Percentiles rank a stretch among this genome's conserved stretches.
phyloP scores from a whole-genome alignment of 2,113 vertebrate genomes.

The Merops nubicus region DNA sequence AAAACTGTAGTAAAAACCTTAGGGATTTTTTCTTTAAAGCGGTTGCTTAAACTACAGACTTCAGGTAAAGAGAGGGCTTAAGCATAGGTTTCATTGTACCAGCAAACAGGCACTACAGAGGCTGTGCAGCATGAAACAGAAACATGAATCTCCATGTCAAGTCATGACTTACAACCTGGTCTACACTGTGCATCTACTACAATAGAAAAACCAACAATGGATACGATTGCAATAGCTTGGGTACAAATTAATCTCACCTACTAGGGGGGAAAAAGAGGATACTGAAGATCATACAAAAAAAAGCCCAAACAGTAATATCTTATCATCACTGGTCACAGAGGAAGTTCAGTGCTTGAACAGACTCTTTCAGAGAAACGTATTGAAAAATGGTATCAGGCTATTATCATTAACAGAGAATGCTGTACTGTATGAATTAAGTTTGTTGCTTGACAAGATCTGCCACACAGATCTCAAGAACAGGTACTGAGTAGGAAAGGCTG shows the following conservation, averaged over 20 bases:
- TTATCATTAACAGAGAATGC: constrained; percentile 28
- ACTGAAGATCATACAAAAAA: neutral
- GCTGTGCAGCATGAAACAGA: neutral
- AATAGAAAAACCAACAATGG: constrained; percentile 52
- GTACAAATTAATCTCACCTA: constrained; percentile 29
- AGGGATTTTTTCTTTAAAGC: constrained; percentile 29
- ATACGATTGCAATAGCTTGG: neutral
- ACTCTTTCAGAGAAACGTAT: neutral
- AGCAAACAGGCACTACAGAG: constrained; percentile 1
- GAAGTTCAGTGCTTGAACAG: constrained; percentile 18
- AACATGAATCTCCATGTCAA: constrained; percentile 39
- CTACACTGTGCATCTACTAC: neutral
- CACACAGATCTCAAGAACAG: constrained; percentile 27
- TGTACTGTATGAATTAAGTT: neutral
- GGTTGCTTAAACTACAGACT: constrained; percentile 1
- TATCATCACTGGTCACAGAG: constrained; percentile 14
- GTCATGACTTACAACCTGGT: constrained; percentile 34
- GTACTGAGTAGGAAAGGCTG: constrained; percentile 42
- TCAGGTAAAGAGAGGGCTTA: neutral
- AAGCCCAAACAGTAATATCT: neutral
- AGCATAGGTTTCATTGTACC: neutral
- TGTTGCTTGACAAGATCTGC: neutral
- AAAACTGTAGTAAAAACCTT: constrained; percentile 21
- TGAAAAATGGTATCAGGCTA: constrained; percentile 17
- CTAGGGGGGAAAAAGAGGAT: neutral